Evolutionary conservation across 2,113 vertebrate genomes (phyloP).

Genomic region (Asarcornis scutulata): DNA sequence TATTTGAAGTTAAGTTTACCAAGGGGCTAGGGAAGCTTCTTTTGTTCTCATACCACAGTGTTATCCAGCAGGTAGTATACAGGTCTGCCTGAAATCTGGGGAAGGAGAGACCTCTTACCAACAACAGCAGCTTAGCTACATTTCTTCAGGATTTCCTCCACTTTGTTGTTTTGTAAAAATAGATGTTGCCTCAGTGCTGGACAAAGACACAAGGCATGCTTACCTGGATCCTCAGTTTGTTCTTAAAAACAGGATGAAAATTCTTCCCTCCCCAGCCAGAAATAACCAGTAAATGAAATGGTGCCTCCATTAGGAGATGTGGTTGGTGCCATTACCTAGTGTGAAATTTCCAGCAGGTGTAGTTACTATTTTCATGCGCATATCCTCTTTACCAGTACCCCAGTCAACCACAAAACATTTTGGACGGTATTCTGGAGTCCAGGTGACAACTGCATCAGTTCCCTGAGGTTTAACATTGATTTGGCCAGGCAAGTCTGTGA

Average conservation of each 20-base stretch:
- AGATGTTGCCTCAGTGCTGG: background rate
- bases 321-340: slow-evolving; percentile 12
- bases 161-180: background rate
- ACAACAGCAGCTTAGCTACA: background rate
- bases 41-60: background rate
- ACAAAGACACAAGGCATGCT: background rate
- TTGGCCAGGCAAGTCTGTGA: slow-evolving; percentile 58
- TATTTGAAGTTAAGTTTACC: background rate
- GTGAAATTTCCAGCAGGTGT: background rate
- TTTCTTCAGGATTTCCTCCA: background rate
- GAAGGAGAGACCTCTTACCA: background rate
- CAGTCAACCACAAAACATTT: slow-evolving; percentile 69
- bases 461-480: slow-evolving; percentile 24
- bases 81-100: background rate
- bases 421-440: slow-evolving; percentile 52
- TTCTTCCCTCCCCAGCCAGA: background rate
- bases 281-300: background rate
- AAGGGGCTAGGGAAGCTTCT: background rate
- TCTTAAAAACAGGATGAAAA: background rate
- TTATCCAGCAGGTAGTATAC: background rate
- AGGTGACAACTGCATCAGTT: slow-evolving; percentile 21
- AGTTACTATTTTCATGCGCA: slow-evolving; percentile 45
- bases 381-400: slow-evolving; percentile 52
- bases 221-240: background rate
- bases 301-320: background rate